Percentiles rank a stretch among this genome's conserved stretches.
Conservation (phyloP, 2,888 invertebrate species). For the Caenorhabditis becei region DNA sequence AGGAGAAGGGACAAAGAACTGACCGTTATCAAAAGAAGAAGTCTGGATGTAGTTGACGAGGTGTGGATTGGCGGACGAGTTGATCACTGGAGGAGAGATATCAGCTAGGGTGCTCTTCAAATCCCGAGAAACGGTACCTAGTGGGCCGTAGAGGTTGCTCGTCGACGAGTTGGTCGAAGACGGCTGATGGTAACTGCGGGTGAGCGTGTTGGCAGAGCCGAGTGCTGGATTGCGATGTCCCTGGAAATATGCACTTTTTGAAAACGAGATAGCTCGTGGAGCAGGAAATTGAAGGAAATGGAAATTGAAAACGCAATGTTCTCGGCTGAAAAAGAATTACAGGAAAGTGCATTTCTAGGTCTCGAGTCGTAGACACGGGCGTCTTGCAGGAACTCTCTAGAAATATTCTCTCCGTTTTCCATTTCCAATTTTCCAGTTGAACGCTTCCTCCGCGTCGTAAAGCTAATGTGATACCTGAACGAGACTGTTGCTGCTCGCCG, state of each 20-base stretch:
- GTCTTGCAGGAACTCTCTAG: not conserved
- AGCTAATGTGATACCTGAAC: conserved; percentile 28
- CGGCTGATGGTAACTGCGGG: conserved; percentile 62
- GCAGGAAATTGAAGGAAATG: not conserved
- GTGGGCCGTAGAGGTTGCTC: conserved; percentile 54
- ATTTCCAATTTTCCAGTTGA: conserved; percentile 8
- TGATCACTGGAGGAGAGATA: conserved; percentile 46
- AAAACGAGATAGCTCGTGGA: not conserved
- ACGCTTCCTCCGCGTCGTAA: not conserved
- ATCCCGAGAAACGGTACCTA: conserved; percentile 44
- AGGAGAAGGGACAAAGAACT: conserved; percentile 7
- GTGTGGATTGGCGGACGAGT: conserved; percentile 48
- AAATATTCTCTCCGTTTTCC: not conserved
- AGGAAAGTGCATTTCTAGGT: conserved; percentile 15
- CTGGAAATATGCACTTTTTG: no score
- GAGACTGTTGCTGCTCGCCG: conserved; percentile 59
- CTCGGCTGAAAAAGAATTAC: not conserved
- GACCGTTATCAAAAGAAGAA: conserved; percentile 57
- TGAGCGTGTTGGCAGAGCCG: conserved; percentile 53
- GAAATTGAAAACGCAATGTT: not conserved
- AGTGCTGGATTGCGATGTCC: conserved; percentile 63
- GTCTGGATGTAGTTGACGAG: conserved; percentile 54
- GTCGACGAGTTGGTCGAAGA: conserved; percentile 58
- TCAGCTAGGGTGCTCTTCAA: conserved; percentile 42
- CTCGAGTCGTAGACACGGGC: not conserved